These are phyloP conservation scores for Archips crataeganus DNA, from an alignment of 2,888 invertebrate species.

Conservation along the genomic window DNA sequence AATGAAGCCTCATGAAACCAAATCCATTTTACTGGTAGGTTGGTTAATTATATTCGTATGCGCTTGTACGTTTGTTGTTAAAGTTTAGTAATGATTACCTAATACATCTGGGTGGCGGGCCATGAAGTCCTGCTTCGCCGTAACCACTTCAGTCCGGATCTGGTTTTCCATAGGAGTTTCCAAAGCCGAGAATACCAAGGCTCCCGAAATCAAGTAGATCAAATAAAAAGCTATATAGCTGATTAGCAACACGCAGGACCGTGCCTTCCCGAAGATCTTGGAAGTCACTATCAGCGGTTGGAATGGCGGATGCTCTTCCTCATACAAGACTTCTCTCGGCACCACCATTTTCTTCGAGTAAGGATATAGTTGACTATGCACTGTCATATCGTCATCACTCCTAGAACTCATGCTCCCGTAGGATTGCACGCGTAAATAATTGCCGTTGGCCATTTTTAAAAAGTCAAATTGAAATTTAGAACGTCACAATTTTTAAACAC, in stretches of 20 bases:
- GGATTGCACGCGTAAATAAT: constrained; percentile 72
- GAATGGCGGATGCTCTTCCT: constrained; percentile 78
- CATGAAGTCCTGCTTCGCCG: constrained; percentile 85
- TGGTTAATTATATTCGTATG: background rate
- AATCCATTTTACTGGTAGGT: background rate
- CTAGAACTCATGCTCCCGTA: constrained; percentile 79
- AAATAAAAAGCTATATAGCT: constrained; percentile 86
- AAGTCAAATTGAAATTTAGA: constrained; percentile 45
- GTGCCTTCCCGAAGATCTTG: constrained; percentile 81
- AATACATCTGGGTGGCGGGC: constrained; percentile 86
- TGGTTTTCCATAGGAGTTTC: constrained; percentile 88
- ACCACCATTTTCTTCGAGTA: constrained; percentile 78
- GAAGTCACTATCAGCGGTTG: constrained; percentile 74
- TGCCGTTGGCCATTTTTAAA: constrained; percentile 62
- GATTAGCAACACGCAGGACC: constrained; percentile 79
- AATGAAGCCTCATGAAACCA: background rate
- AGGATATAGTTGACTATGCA: constrained; percentile 77
- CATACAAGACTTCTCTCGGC: constrained; percentile 74
- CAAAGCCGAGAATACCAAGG: constrained; percentile 88
- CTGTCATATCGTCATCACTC: constrained; percentile 80
- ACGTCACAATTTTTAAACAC: constrained; percentile 22
- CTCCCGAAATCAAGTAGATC: constrained; percentile 88
- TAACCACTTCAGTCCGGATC: constrained; percentile 78
- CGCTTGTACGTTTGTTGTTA: background rate
- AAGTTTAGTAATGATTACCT: constrained; percentile 72